Percentiles rank a stretch among this genome's conserved stretches.
phyloP scores from a whole-genome alignment of 1,140 invertebrate genomes.

The Melipona quadrifasciata region DNA sequence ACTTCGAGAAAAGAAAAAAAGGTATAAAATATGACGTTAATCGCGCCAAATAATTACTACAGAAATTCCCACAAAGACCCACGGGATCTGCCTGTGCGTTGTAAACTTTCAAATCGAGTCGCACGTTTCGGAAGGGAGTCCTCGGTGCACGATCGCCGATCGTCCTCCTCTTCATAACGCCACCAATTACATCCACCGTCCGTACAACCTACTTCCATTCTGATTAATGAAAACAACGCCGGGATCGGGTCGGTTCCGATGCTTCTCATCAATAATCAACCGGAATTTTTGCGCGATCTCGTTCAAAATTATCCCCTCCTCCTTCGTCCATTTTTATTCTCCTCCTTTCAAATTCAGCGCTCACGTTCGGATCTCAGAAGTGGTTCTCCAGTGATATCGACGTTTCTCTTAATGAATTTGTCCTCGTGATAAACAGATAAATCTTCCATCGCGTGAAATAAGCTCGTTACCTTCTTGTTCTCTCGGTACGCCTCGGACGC shows the following conservation, averaged over 20 bases:
- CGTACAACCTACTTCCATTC: not conserved
- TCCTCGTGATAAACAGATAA: not conserved
- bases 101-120: not conserved
- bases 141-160: not conserved
- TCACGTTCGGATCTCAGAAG: not conserved
- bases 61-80: not conserved
- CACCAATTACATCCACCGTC: not conserved
- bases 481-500: no score
- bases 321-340: not conserved
- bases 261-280: not conserved
- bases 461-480: not conserved
- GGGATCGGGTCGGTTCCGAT: not conserved
- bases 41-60: not conserved
- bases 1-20: not conserved
- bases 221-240: constrained; percentile 15
- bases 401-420: constrained; percentile 2
- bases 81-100: not conserved
- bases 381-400: not conserved
- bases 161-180: not conserved
- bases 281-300: not conserved
- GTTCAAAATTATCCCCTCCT: not conserved
- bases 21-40: not conserved
- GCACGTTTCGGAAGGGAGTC: no score
- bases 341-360: not conserved
- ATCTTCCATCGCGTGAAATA: not conserved